Percentiles rank a stretch among this genome's conserved stretches.
Evolutionary conservation across 2,113 vertebrate genomes (phyloP).

Genomic region (Cynoglossus semilaevis): DNA sequence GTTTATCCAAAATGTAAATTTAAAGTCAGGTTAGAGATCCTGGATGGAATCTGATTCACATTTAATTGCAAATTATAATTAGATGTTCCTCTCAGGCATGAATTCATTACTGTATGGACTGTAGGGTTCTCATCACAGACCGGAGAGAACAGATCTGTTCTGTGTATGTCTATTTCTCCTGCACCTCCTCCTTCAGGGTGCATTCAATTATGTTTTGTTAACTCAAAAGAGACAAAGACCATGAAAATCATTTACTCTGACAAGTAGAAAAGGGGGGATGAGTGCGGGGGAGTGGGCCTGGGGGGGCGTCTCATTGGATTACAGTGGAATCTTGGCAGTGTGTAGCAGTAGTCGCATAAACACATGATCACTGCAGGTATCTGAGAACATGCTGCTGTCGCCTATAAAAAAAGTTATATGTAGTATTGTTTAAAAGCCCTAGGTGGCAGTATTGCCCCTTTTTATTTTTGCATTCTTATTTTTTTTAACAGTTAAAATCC

Average conservation of each 20-base stretch:
- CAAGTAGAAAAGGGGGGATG: conserved; percentile 1
- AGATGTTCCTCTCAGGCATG: too few relatives aligned
- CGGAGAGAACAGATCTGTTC: background rate
- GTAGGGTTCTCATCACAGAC: background rate
- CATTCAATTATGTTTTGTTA: conserved; percentile 4
- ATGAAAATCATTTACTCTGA: conserved; percentile 26
- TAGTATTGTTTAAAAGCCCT: too few relatives aligned
- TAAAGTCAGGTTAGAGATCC: too few relatives aligned
- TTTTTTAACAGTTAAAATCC: too few relatives aligned
- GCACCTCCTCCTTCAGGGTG: background rate
- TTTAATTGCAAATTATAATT: too few relatives aligned
- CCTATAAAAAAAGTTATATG: background rate
- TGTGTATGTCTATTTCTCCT: background rate
- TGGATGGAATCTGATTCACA: too few relatives aligned
- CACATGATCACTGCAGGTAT: background rate
- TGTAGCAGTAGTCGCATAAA: background rate
- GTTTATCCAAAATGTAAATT: too few relatives aligned
- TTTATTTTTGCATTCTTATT: too few relatives aligned
- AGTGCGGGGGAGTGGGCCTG: background rate
- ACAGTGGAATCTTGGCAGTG: conserved; percentile 8
- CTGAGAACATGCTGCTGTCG: conserved; percentile 19
- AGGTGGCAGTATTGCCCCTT: too few relatives aligned
- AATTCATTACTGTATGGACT: too few relatives aligned
- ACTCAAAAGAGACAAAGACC: conserved; percentile 34
- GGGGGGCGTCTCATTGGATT: conserved; percentile 21